Evolutionary conservation across 2,113 vertebrate species (phyloP).

Genomic region (Ia io): DNA sequence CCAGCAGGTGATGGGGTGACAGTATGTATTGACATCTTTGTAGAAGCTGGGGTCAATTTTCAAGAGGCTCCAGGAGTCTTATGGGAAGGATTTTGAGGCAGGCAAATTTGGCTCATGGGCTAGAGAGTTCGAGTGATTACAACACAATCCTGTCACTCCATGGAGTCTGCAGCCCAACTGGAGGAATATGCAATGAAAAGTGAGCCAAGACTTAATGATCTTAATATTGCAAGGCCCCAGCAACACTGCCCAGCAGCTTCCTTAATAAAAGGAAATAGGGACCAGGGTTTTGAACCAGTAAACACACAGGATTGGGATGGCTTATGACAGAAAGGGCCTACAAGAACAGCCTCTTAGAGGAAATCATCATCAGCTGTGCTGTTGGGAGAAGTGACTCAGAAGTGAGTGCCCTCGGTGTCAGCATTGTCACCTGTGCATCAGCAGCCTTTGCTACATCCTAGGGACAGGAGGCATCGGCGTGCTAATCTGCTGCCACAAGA

Average conservation of each 20-base stretch:
- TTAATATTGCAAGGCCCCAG: neutral
- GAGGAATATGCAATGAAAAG: neutral
- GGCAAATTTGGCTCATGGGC: neutral
- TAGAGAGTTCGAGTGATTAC: neutral
- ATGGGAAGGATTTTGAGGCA: neutral
- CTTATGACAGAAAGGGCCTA: neutral
- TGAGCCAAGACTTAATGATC: neutral
- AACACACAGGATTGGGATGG: neutral
- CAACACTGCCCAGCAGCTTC: neutral
- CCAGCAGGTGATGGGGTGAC: neutral
- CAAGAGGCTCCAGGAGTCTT: neutral
- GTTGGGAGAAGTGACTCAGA: neutral
- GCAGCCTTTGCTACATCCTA: neutral
- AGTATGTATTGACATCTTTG: neutral
- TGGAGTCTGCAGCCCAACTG: neutral
- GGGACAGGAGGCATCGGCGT: neutral
- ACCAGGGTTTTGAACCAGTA: neutral
- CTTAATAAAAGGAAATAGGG: neutral
- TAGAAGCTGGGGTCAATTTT: neutral
- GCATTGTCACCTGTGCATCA: rapidly evolving
- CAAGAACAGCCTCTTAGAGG: neutral
- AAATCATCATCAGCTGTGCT: neutral
- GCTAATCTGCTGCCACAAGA: neutral
- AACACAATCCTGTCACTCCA: neutral
- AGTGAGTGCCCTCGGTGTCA: rapidly evolving